Evolutionary conservation across 2,113 vertebrate genomes (phyloP).

Genomic region (Neolamprologus fasciatus): DNA sequence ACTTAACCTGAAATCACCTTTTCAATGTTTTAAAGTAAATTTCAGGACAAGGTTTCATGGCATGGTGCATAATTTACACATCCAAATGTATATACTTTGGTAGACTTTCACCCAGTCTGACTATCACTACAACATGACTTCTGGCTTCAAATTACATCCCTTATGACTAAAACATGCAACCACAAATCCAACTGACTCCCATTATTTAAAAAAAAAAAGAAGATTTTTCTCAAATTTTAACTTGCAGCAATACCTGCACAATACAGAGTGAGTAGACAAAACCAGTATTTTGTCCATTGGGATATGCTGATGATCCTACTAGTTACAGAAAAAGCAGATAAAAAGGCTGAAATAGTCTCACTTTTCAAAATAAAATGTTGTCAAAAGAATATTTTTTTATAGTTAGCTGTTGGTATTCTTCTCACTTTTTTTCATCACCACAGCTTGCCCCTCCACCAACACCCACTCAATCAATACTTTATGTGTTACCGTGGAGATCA

Average conservation of each 20-base stretch:
- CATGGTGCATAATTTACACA: neutral
- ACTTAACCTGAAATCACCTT: neutral
- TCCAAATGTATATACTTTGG: neutral
- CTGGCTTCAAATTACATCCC: neutral
- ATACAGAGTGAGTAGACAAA: neutral
- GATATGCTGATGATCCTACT: neutral
- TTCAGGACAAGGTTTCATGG: neutral
- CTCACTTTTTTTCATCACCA: neutral
- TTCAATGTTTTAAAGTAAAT: neutral
- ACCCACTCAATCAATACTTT: neutral
- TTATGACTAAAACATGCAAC: neutral
- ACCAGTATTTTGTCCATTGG: neutral
- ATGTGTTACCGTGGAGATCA: neutral
- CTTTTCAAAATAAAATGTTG: neutral
- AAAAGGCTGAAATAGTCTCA: neutral
- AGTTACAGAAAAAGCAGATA: neutral
- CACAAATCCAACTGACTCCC: neutral
- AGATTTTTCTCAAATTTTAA: neutral
- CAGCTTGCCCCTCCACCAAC: neutral
- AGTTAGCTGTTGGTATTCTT: neutral
- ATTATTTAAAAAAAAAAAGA: accelerated
- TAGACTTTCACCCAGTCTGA: accelerated
- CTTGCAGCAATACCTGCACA: accelerated
- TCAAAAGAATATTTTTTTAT: accelerated
- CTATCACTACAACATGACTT: neutral